These are phyloP conservation scores for Zeugodacus cucurbitae DNA, from an alignment of 1,140 invertebrate species.

Conservation along the genomic window DNA sequence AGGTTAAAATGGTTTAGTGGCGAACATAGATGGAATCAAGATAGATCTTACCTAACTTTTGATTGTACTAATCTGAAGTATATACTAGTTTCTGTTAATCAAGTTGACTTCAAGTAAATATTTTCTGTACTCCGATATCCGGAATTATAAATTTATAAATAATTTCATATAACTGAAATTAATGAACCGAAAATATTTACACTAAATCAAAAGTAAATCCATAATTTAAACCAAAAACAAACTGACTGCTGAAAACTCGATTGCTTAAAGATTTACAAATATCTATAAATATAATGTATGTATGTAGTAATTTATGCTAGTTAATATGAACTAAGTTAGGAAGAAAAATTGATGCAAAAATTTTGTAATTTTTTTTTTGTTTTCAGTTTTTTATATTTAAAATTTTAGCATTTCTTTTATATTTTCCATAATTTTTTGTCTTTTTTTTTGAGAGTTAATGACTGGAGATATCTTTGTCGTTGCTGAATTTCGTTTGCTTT, in stretches of 20 bases:
- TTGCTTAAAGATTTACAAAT: background rate
- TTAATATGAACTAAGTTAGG: conserved; percentile 20
- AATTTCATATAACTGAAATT: too few relatives aligned
- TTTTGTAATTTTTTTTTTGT: conserved; percentile 2
- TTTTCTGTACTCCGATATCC: too few relatives aligned
- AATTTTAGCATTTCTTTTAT: background rate
- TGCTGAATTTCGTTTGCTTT: conserved; percentile 32
- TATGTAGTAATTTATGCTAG: background rate
- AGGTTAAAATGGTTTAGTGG: too few relatives aligned
- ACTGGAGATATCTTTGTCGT: conserved; percentile 61
- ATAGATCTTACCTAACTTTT: too few relatives aligned
- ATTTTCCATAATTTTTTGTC: background rate
- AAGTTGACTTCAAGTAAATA: too few relatives aligned
- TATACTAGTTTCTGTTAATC: too few relatives aligned
- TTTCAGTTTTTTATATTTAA: background rate
- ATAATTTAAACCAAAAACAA: background rate
- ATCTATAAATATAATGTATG: background rate
- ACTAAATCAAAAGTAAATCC: background rate
- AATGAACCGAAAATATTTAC: background rate
- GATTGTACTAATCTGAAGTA: too few relatives aligned
- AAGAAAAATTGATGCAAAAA: conserved; percentile 14
- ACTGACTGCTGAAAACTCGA: background rate
- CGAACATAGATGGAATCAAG: too few relatives aligned
- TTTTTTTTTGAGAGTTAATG: conserved; percentile 57
- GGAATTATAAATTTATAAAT: too few relatives aligned